These are phyloP conservation scores for Phoeniculus purpureus DNA, from an alignment of 2,797 vertebrate genomes.

Conservation along the genomic window DNA sequence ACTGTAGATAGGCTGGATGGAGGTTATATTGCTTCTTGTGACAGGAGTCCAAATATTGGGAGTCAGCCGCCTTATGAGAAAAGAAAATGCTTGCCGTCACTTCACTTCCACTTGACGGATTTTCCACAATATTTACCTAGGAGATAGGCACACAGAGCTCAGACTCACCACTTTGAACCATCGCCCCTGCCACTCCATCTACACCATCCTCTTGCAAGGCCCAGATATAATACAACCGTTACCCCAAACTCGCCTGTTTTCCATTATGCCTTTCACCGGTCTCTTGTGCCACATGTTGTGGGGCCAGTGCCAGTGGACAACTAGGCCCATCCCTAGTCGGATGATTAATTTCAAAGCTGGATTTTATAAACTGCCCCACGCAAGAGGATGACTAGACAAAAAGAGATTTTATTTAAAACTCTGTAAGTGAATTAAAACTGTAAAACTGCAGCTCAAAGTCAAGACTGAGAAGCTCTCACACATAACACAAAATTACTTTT, in stretches of 20 bases:
- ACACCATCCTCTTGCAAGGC: background rate
- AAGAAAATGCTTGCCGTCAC: background rate
- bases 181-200: background rate
- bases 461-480: background rate
- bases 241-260: background rate
- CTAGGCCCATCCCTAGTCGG: accelerated
- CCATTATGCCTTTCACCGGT: background rate
- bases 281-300: background rate
- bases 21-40: background rate
- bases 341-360: background rate
- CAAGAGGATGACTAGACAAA: background rate
- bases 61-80: background rate
- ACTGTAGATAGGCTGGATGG: background rate
- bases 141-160: background rate
- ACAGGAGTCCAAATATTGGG: background rate
- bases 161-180: background rate
- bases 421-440: background rate
- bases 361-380: background rate
- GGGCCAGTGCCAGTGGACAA: background rate
- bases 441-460: conserved; percentile 5
- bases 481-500: conserved; percentile 37
- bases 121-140: background rate
- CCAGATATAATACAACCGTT: background rate
- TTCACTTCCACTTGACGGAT: background rate
- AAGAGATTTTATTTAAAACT: conserved; percentile 2